Base-by-base conservation (phyloP, 1,140 invertebrate species). In the Macrotrachela quadricornifera region DNA sequence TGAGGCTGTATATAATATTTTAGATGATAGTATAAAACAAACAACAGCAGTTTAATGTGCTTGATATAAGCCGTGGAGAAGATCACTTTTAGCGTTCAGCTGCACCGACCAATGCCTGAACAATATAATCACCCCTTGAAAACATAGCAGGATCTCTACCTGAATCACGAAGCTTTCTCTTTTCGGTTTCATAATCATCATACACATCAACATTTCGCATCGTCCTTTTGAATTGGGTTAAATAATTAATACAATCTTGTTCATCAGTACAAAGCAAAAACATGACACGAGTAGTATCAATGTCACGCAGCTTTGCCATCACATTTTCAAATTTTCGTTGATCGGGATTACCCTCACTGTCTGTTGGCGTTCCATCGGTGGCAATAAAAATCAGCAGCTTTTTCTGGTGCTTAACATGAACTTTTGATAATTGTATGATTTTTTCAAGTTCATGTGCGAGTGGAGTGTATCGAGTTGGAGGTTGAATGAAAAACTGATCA, bases 181-280 rank as follows among this genome's bases (percentile, higher is more conserved):
- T 21, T 15, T 51, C 50, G 17, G 17, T 51, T 45, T 42, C 21
- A 36, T 18, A 51, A 51, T 51, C 50, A 39, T 51, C 50, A 40
- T 44, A 40, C 12, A 51, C 50, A 39, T 51, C 50, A 8, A 51
- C 13, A 18, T 42, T 37, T 30, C 41, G 50, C 13, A 51, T 45
- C 11, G 21, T 51, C 30, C 18, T 36, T 17, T 51, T 42, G 41
- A 40, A 51, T 18, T 51, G 38, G 43, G 43, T 51, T 21, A 51
- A 46, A 51, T 51, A 51, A 39, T 51, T 39, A 40, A 51, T 51
- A 8, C 41, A 44, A 16, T 46, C 37, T 13, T 51, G 41, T 39
- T 51, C 50, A 39, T 51, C 50, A 4, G 50, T 51, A 21, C 50
- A 51, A n/a, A n/a, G n/a, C n/a, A n/a, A n/a, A n/a, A n/a, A n/a